Evolutionary conservation across 2,888 invertebrate genomes (phyloP), one percentile per base, ranked within the genome.

Genomic region (Ophonus ardosiacus): DNA sequence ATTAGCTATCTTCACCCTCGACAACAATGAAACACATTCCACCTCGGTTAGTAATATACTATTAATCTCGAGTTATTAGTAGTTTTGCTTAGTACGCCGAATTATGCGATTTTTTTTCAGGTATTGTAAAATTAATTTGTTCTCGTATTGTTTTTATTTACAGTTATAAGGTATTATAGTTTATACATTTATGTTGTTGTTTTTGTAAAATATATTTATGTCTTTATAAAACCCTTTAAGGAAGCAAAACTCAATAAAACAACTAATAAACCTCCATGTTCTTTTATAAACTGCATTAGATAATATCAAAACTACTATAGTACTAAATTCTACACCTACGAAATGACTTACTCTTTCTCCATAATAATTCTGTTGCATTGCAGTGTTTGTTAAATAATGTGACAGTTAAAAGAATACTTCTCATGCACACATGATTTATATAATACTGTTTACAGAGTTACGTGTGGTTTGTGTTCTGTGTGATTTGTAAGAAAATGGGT

Each of bases 401-500:
- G 59, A 17, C 18, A 8, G 17, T 61, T 17, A 18, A 61, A 18
- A 61, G 59, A 18, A 61, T 18, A 61, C 18, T 61, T 17, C 13
- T 8, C 18, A 61, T 61, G 59, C 24, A 7, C 24, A 8, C 21
- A n/a, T 24, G 63, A 63, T 63, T 63, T 63, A 63, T 63, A 24
- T 63, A 63, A 63, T 24, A 24, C 24, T 24, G 21, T 24, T 63
- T 63, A 63, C 21, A 61, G 63, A 13, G 63, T 63, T 63, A 63
- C 63, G 63, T 63, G n/a, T 61, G 18, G 17, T 17, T 61, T 61
- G 18, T 18, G 15, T 61, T 31, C 17, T 15, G 21, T 63, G 63
- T 63, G 63, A 63, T 24, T 21, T 63, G 63, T n/a, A 24, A 63
- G 63, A 24, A 63, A 63, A 63, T 63, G 13, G 13, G 63, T 63